Base-by-base conservation (phyloP, 2,888 invertebrate genomes). In the Erynnis tages region DNA sequence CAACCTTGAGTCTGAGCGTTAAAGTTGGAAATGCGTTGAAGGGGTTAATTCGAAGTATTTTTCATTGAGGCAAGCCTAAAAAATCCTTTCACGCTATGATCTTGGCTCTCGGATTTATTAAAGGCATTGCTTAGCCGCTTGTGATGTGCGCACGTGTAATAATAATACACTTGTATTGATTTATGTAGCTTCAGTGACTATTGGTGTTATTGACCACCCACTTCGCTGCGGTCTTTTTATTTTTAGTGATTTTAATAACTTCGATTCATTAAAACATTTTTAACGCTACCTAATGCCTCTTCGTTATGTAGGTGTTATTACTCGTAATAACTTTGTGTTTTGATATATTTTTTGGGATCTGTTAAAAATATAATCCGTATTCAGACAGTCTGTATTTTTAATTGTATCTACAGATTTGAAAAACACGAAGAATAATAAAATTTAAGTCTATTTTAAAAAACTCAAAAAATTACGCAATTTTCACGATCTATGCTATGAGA, bases 21-120 rank as follows among this genome's bases (percentile, higher is more conserved):
- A 57, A 61, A 25, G 19, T 41, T 23, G 3, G 14, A 29, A 53
- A 35, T 11, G 48, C n/a, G 4, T 23, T 0, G 2, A 1, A 2
- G 7, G 4, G 14, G 14, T 41, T 11, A 16, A 16, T 48, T 55
- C 58, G 61, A 62, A 53, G 53, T 66, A 64, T 76, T 77, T 78
- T 77, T 77, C 70, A 76, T 78, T 75, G 63, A 63, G 65, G 62
- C 58, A 56, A 63, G 67, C 65, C 70, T 71, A 73, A 73, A 73
- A 77, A 75, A 74, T 74, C 75, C 67, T 73, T 73, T 77, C 79
- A 78, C 71, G 76, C 61, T 62, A 57, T 66, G 73, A 72, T 71
- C 66, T 70, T 68, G 70, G 6, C 34, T 10, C 13, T 29, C 29
- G 45, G 38, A 53, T 53, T n/a, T 52, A 53, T 53, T 53, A 45